Conservation (phyloP, 2,888 invertebrate species). For the Habroteleia sp. region DNA sequence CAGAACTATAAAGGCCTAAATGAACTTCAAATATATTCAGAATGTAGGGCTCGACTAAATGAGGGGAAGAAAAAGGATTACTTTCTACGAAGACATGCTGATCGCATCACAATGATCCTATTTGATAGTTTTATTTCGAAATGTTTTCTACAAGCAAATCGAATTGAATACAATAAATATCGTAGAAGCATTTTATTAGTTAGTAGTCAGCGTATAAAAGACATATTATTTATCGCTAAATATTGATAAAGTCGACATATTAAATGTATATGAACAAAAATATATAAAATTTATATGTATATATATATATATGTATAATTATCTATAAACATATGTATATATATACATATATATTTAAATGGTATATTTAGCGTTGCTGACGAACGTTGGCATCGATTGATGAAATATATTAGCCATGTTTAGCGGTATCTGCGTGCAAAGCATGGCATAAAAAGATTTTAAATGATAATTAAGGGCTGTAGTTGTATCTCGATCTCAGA, state of each 20-base stretch:
- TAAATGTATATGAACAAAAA: constrained; percentile 63
- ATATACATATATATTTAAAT: constrained; percentile 71
- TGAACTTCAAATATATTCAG: constrained; percentile 22
- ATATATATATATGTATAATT: constrained; percentile 60
- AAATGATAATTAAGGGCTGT: constrained; percentile 52
- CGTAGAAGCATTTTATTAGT: constrained; percentile 74
- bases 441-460: constrained; percentile 42
- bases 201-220: constrained; percentile 78
- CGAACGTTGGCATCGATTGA: constrained; percentile 70
- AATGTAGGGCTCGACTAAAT: constrained; percentile 49
- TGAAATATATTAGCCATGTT: constrained; percentile 56
- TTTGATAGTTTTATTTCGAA: constrained; percentile 50
- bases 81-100: constrained; percentile 39
- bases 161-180: constrained; percentile 63
- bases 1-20: constrained; percentile 35
- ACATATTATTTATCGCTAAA: constrained; percentile 76
- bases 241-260: constrained; percentile 64
- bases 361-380: constrained; percentile 73
- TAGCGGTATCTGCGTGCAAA: constrained; percentile 15
- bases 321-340: constrained; percentile 64
- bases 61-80: constrained; percentile 47
- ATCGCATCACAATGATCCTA: constrained; percentile 52
- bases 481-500: constrained; percentile 61
- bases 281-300: constrained; percentile 63
- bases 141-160: constrained; percentile 22